Base-by-base conservation (phyloP, 2,888 invertebrate genomes). In the Smittia sp. region DNA sequence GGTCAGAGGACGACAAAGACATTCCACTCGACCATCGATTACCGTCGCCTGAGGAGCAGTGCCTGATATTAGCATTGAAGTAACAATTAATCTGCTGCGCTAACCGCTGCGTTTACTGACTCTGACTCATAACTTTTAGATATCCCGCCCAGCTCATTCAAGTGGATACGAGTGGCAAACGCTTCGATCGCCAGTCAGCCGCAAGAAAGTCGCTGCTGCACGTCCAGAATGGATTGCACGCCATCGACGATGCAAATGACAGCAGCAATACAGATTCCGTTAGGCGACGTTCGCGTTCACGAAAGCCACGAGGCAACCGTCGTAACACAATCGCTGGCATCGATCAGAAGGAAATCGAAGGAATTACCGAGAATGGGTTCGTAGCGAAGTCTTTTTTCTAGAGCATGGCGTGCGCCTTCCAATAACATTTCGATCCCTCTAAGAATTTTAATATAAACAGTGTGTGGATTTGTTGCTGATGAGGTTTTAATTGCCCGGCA, bases 251-350 rank as follows among this genome's bases (percentile, higher is more conserved):
- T 62, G 74, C 74, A 24, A 68, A 72, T 24, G 39, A 70, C 24
- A 67, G 54, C 39, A 74, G 75, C 77, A 63, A 75, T 78, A 74
- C 69, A n/a, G 38, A 74, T 81, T 87, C 87, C 65, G 87, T 89
- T 75, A 89, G 89, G 79, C 85, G 91, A 77, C 84, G 90, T 77
- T 90, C 90, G 73, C 86, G 90, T 79, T 87, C 88, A 69, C 86
- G 92, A 78, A 89, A 90, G 82, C 89, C 91, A 76, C 86, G 93
- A 77, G 91, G 90, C 82, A 90, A 92, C 84, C 86, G 94, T 85
- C 87, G 94, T 81, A 95, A 94, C 84, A 95, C 94, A 79, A 90
- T 95, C 81, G 92, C 93, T 78, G 93, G 94, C 82, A 93, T 91
- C 79, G 93, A 93, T 86, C 91, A 92, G 81, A 92, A 91, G 85